These are phyloP conservation scores for Trochalopteron elliotii DNA, from an alignment of 2,113 vertebrate species.

Conservation along the genomic window DNA sequence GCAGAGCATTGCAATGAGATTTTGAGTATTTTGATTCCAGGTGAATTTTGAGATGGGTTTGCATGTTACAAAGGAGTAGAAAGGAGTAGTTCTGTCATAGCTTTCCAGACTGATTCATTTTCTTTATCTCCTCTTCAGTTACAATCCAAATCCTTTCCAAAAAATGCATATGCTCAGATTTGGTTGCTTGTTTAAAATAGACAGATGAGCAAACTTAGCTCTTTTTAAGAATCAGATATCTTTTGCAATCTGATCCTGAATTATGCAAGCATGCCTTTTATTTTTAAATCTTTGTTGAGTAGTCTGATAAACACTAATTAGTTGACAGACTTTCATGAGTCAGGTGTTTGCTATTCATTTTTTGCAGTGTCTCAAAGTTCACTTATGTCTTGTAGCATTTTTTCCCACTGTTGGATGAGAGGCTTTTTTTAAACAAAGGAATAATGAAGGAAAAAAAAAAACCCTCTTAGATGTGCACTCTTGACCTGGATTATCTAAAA, in stretches of 20 bases:
- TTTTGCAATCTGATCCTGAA: not conserved
- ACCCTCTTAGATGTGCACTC: not conserved
- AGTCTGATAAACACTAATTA: not conserved
- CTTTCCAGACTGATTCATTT: not conserved
- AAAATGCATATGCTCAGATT: not conserved
- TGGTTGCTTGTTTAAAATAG: not conserved
- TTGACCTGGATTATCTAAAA: constrained; percentile 1
- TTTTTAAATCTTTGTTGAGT: not conserved
- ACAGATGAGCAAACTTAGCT: not conserved
- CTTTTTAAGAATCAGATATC: not conserved
- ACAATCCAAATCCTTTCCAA: not conserved
- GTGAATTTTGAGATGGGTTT: not conserved
- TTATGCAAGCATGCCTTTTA: not conserved
- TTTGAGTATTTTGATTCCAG: not conserved
- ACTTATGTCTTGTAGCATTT: not conserved
- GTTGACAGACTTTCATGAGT: not conserved
- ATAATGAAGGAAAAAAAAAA: not conserved
- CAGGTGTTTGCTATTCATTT: not conserved
- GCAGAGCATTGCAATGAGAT: not conserved
- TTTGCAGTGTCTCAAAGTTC: not conserved
- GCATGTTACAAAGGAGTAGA: not conserved
- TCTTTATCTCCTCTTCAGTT: not conserved
- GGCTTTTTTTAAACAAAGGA: not conserved
- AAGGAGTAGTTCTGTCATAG: not conserved
- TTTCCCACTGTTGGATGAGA: not conserved